A percentile compares a stretch with the other conserved stretches of the same genome.
Conservation (phyloP, 1,140 invertebrate genomes). For the Monomorium pharaonis region DNA sequence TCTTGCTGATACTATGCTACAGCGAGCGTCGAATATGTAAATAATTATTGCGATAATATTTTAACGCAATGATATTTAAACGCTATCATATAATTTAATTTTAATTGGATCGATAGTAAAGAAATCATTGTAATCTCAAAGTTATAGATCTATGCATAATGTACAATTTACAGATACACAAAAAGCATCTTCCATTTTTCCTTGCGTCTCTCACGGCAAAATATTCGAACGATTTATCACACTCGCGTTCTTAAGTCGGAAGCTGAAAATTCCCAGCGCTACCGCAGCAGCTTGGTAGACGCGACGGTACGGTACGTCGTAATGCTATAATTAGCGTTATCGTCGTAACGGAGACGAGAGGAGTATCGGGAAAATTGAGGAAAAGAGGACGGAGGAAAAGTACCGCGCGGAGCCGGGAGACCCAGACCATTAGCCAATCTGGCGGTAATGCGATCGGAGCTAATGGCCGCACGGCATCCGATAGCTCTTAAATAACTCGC, state of each 20-base stretch:
- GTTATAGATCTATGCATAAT: background rate
- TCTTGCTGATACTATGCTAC: slow-evolving; percentile 63
- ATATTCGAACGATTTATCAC: slow-evolving; percentile 49
- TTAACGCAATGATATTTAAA: background rate
- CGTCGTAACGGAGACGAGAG: slow-evolving; percentile 63
- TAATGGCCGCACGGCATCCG: slow-evolving; percentile 74
- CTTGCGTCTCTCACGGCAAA: background rate
- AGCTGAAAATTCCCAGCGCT: slow-evolving; percentile 44
- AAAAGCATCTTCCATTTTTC: background rate
- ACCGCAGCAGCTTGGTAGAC: slow-evolving; percentile 21
- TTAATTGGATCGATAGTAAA: background rate
- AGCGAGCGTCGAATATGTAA: slow-evolving; percentile 49
- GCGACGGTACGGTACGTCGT: slow-evolving; percentile 35
- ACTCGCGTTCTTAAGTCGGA: slow-evolving; percentile 44
- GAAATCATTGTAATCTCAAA: background rate
- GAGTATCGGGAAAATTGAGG: slow-evolving; percentile 74
- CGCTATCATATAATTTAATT: background rate
- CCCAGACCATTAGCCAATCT: slow-evolving; percentile 73
- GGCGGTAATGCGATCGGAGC: slow-evolving; percentile 76
- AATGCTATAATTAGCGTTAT: slow-evolving; percentile 72
- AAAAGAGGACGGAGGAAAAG: slow-evolving; percentile 66
- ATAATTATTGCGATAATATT: slow-evolving; percentile 61
- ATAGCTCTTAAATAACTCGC: slow-evolving; percentile 77
- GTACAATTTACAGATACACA: background rate
- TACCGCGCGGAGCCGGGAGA: slow-evolving; percentile 47